Evolutionary conservation across 1,140 invertebrate genomes (phyloP).

Genomic region (Ctenoplectra terminalis): DNA sequence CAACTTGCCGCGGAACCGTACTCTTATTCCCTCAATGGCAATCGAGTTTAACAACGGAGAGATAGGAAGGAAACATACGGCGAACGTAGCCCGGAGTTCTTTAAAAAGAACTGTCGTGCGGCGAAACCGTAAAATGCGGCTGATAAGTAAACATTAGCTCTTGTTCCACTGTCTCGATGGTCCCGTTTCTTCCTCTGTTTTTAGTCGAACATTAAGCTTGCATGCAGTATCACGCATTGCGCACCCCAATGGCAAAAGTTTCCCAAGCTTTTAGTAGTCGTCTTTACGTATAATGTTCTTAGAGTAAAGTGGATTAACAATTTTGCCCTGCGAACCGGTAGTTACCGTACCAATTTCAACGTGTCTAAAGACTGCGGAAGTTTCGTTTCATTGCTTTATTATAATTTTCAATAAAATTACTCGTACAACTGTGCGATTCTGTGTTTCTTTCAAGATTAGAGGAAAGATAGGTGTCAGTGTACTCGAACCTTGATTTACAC

Average conservation of each 20-base stretch:
- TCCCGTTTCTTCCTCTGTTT: neutral
- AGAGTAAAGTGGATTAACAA: constrained; percentile 37
- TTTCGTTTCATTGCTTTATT: constrained; percentile 12
- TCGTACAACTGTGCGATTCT: neutral
- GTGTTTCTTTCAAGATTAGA: neutral
- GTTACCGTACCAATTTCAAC: constrained; percentile 30
- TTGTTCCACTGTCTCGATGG: neutral
- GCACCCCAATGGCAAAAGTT: constrained; percentile 15
- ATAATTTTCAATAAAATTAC: neutral
- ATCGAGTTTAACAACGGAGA: constrained; percentile 45
- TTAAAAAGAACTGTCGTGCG: neutral
- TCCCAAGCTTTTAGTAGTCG: neutral
- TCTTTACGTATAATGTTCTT: constrained; percentile 1
- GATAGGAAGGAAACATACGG: constrained; percentile 17
- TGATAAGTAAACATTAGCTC: neutral
- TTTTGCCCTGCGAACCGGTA: neutral
- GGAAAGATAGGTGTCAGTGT: too few relatives aligned
- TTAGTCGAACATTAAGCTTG: neutral
- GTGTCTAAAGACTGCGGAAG: neutral
- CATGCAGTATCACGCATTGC: neutral
- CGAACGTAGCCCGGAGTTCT: neutral
- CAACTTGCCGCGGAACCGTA: neutral
- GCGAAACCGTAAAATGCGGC: neutral
- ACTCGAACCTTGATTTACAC: neutral
- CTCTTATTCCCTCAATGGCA: constrained; percentile 36